These are phyloP conservation scores for Chalcis sispes DNA, from an alignment of 2,888 invertebrate genomes.

Conservation along the genomic window DNA sequence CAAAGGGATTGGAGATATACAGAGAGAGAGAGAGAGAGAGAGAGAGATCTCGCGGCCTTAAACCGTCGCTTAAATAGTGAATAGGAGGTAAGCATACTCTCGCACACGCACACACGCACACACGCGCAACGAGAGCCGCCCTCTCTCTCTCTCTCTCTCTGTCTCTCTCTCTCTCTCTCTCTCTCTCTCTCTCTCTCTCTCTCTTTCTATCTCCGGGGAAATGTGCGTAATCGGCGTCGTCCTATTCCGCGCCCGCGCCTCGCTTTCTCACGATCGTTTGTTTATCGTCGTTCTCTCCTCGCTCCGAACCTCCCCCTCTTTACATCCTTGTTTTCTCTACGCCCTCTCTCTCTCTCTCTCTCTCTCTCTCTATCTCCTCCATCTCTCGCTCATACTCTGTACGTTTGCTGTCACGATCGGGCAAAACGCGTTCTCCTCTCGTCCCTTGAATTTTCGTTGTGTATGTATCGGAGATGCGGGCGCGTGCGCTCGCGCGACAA, in stretches of 20 bases:
- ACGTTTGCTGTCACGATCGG: too few species aligned
- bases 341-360: conserved; percentile 8
- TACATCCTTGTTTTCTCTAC: too few species aligned
- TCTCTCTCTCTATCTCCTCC: background rate
- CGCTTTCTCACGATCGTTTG: conserved; percentile 64
- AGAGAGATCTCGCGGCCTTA: conserved; percentile 54
- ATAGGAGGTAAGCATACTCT: conserved; percentile 6
- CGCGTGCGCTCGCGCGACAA: background rate
- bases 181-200: background rate
- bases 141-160: conserved; percentile 59
- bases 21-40: too few species aligned
- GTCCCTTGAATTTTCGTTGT: too few species aligned
- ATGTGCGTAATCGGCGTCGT: conserved; percentile 74
- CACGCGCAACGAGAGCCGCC: background rate
- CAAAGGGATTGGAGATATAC: conserved; percentile 59
- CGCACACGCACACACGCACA: conserved; percentile 11
- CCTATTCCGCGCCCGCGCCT: conserved; percentile 63
- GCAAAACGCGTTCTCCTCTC: too few species aligned
- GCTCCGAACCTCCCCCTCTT: background rate
- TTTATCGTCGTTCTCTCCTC: conserved; percentile 61
- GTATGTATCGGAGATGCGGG: too few species aligned
- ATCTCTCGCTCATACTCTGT: background rate
- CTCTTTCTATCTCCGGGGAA: conserved; percentile 68
- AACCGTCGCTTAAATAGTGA: conserved; percentile 51
- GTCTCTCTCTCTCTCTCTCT: background rate